These are phyloP conservation scores for Rhizoglyphus robini DNA, from an alignment of 1,140 invertebrate species.

Conservation along the genomic window DNA sequence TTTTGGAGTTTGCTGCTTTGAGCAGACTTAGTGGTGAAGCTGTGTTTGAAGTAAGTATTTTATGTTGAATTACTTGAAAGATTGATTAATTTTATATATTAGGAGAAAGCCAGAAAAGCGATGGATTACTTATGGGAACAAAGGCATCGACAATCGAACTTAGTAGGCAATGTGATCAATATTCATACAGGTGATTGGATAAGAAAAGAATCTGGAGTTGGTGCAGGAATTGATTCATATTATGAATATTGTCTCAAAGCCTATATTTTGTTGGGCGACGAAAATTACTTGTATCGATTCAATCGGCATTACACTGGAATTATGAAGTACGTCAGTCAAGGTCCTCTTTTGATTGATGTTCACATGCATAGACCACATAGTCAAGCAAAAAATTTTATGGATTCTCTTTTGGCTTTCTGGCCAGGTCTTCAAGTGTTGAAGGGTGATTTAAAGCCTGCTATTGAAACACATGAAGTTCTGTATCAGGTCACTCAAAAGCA, in stretches of 20 bases:
- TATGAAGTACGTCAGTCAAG: constrained; percentile 88
- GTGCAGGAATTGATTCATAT: constrained; percentile 97
- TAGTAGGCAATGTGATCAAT: constrained; percentile 86
- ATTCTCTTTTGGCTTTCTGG: constrained; percentile 92
- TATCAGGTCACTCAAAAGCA: constrained; percentile 89
- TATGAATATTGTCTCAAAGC: constrained; percentile 93
- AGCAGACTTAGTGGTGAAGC: constrained; percentile 79
- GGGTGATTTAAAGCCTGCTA: constrained; percentile 87
- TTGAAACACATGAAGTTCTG: constrained; percentile 92
- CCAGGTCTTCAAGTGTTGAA: constrained; percentile 82
- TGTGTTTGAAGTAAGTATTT: constrained; percentile 60
- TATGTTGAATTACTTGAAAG: too few relatives aligned
- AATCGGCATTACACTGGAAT: constrained; percentile 91
- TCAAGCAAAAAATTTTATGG: constrained; percentile 94
- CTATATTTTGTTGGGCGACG: constrained; percentile 57
- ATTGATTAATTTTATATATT: not conserved
- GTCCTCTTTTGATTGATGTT: constrained; percentile 89
- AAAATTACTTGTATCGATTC: constrained; percentile 76
- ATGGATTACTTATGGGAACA: constrained; percentile 95
- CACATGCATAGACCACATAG: constrained; percentile 92
- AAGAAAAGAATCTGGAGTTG: constrained; percentile 83
- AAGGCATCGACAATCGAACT: constrained; percentile 62
- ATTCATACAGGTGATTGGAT: constrained; percentile 97
- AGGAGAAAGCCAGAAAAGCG: constrained; percentile 79
- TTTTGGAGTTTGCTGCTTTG: constrained; percentile 90